Base-by-base conservation (phyloP, 2,888 invertebrate species). In the Aleiodes alternator region DNA sequence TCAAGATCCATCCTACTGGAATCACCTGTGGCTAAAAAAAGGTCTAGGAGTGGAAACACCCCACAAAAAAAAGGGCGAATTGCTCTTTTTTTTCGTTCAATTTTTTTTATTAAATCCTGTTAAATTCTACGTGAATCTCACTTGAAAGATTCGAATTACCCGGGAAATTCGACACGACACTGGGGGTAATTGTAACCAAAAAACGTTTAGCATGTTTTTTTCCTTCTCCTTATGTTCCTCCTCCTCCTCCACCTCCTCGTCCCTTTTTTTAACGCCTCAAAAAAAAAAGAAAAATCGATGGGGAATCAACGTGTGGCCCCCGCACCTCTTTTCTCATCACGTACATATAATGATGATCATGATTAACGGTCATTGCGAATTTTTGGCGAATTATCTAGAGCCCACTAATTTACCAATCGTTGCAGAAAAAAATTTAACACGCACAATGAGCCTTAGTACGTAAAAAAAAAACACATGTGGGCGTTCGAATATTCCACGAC, bases 351-450 rank as follows among this genome's bases (percentile, higher is more conserved):
- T 68, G 71, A 75, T 76, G 51, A 72, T 72, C 55, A 68, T 72
- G 70, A 75, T 76, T 66, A 71, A 66, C 59, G 76, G 76, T 76
- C 76, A 76, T 76, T 72, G 72, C 53, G 48, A 11, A 69, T 34
- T 51, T 43, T 68, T n/a, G 23, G 23, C 23, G 34, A 14, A 64
- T 14, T 50, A 69, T 53, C 57, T 56, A 59, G 51, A 76, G 57
- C 57, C 76, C 68, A 68, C 38, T 57, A 72, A 76, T 76, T 76
- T 76, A 69, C 76, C 72, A 76, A 72, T 76, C 59, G 68, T 51
- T 38, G 56, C 55, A 53, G 7, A 14, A 53, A 53, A 68, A 69
- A 69, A 76, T 69, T 72, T 68, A 75, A 72, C 38, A 38, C 68
- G 51, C 59, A 61, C 53, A 68, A 72, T 53, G 69, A 72, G 72